These are phyloP conservation scores for Ischnus inquisitorius DNA, from an alignment of 2,888 invertebrate species.

Conservation along the genomic window DNA sequence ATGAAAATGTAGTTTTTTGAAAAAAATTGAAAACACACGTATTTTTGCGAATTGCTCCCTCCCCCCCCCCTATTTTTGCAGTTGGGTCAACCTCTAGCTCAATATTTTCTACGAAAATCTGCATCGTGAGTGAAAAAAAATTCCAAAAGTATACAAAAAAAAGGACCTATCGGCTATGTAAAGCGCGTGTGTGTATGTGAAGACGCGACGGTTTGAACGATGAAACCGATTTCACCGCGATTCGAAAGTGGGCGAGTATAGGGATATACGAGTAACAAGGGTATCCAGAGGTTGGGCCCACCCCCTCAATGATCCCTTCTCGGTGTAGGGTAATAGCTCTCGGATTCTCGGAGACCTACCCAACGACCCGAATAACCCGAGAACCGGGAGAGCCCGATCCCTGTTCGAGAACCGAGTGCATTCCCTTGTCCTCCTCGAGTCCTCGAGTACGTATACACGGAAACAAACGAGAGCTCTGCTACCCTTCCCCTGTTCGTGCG, in stretches of 20 bases:
- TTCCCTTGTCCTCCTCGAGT: constrained; percentile 53
- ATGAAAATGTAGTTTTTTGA: no score
- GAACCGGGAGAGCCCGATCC: constrained; percentile 35
- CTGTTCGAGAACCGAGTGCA: constrained; percentile 56
- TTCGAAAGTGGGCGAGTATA: constrained; percentile 32
- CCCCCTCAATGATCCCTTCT: constrained; percentile 14
- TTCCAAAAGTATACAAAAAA: not conserved
- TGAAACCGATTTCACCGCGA: constrained; percentile 47
- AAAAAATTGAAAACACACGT: no score
- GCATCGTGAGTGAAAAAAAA: no score
- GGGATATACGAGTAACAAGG: constrained; percentile 25
- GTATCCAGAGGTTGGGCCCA: constrained; percentile 31
- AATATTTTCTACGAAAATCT: no score
- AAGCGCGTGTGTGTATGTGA: not conserved
- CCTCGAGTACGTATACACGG: constrained; percentile 45
- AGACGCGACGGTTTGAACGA: constrained; percentile 15
- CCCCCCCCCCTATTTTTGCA: no score
- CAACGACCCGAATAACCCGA: constrained; percentile 58
- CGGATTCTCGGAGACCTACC: constrained; percentile 46
- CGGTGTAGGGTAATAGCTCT: constrained; percentile 56
- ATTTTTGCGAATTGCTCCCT: no score
- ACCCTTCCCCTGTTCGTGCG: constrained; percentile 37
- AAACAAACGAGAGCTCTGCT: constrained; percentile 56
- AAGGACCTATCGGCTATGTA: not conserved
- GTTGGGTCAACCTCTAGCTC: no score